A percentile compares a stretch with the other conserved stretches of the same genome.
phyloP scores from a whole-genome alignment of 2,113 vertebrate species.

The Lethenteron reissneri region DNA sequence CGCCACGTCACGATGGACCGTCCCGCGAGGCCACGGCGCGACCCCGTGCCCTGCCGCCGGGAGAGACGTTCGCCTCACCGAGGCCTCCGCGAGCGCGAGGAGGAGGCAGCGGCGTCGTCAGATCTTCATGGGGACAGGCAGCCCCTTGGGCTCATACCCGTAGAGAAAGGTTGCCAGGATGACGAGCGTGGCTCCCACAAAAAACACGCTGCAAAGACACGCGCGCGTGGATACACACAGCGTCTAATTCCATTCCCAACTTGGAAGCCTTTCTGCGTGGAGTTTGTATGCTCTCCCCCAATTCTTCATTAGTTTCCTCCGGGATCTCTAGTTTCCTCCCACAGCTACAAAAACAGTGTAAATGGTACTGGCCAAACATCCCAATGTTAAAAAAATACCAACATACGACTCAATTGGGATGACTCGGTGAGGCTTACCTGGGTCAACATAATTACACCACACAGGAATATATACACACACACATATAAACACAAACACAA shows the following conservation, averaged over 20 bases:
- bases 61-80: no score
- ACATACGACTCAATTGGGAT: no score
- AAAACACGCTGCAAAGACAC: constrained; percentile 43
- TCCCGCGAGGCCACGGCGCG: no score
- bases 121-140: background rate
- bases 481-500: no score
- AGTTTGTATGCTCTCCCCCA: background rate
- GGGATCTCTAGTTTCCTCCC: background rate
- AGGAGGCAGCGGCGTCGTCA: background rate
- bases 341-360: background rate
- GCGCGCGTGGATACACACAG: background rate
- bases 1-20: no score
- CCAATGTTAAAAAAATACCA: no score
- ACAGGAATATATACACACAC: no score
- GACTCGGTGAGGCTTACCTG: no score
- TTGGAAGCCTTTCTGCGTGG: background rate
- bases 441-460: no score
- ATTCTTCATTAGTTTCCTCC: background rate
- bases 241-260: background rate
- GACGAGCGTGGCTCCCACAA: constrained; percentile 63
- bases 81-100: no score
- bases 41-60: no score
- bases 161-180: constrained; percentile 83
- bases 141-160: constrained; percentile 51
- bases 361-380: background rate